Evolutionary conservation across 2,888 invertebrate genomes (phyloP).

Genomic region (Cryptus viduatorius): DNA sequence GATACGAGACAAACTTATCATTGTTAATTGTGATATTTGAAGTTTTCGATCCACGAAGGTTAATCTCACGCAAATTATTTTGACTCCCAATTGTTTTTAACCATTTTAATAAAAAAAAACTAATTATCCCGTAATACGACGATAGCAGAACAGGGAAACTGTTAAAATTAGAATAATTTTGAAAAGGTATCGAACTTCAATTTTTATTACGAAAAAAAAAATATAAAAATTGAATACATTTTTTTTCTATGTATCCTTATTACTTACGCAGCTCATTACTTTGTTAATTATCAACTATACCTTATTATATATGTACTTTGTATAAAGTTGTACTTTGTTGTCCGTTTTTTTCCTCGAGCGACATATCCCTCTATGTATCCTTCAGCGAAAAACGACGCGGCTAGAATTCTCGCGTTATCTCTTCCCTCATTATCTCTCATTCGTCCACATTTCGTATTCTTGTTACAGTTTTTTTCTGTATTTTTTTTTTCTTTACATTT

Average conservation of each 20-base stretch:
- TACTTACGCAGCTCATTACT: not conserved
- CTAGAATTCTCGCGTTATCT: conserved; percentile 34
- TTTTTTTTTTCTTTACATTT: conserved; percentile 17
- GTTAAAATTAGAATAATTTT: no score
- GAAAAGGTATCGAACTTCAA: not conserved
- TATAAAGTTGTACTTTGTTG: not conserved
- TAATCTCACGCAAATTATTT: no score
- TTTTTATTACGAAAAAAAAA: not conserved
- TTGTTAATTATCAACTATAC: not conserved
- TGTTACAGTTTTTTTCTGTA: conserved; percentile 11
- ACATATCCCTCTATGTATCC: not conserved
- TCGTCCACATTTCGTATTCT: conserved; percentile 25
- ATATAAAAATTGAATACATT: not conserved
- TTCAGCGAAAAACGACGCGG: not conserved
- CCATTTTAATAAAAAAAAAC: no score
- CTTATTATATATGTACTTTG: not conserved
- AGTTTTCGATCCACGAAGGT: no score
- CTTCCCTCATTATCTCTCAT: conserved; percentile 52
- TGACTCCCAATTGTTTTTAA: no score
- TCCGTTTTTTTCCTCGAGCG: not conserved
- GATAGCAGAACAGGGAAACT: no score
- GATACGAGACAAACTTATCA: no score
- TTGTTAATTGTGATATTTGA: no score
- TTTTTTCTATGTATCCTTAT: not conserved
- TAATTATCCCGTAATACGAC: no score